Base-by-base conservation (phyloP, 2,113 vertebrate genomes). In the Copsychus sechellarum region DNA sequence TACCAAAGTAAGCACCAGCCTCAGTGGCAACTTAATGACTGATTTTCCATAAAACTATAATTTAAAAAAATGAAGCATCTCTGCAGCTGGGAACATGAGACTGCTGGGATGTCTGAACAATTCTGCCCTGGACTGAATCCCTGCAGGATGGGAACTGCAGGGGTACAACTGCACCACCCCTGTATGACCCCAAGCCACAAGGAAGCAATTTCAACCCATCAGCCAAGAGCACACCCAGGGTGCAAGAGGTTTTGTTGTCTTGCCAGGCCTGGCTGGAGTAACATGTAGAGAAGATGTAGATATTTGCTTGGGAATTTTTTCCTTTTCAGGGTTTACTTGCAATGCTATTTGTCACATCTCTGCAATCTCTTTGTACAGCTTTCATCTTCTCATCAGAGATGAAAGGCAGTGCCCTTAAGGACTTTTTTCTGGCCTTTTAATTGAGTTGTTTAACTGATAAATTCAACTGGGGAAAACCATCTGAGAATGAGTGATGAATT, bases 381-480 rank as follows among this genome's bases (percentile, higher is more conserved):
- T 48, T 92, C 53, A 54, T 90, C 88, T 72, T 76, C 22, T 74
- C 81, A 51, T 29, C 20, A 34, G 36, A n/a, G 58, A 83, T 54
- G 57, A 86, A 92, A 81, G 42, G 20, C 69, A 94, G 34, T 1
- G 8, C 69, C 81, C 77, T 84, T 48, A 66, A 93, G 73, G 81
- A 58, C 51, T 74, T 80, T 54, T 48, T 80, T 20, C 43, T 92
- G 20, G 60, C 66, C 66, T 95, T 96, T 91, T 92, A 95, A 89
- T 85, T 91, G 81, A 83, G 88, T 83, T 87, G 84, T 88, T 86
- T 33, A 73, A 94, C 18, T 65, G 28, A 65, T 82, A 86, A 67
- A 81, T 87, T 90, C 50, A 94, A 11, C 57, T 81, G 19, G 24
- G 62, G 31, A 45, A 83, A 87, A 73, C 33, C 14, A 53, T 14